Base-by-base conservation (phyloP, 2,113 vertebrate species). In the Cyanoderma ruficeps region DNA sequence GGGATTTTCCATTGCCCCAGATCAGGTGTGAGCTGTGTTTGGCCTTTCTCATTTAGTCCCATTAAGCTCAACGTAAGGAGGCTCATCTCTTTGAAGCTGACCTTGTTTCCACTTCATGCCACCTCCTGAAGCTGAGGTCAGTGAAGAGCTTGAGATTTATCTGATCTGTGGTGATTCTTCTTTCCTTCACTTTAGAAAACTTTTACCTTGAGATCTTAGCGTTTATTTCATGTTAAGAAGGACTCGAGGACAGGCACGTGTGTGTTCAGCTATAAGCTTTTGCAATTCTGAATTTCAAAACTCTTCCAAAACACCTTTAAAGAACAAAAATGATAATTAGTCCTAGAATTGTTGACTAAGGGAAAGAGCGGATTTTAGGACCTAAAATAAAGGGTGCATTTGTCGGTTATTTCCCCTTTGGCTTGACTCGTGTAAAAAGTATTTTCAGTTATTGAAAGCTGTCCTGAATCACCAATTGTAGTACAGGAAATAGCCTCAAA, bases 211-310 rank as follows among this genome's bases (percentile, higher is more conserved):
- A 86, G 30, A 30, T 63, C 47, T 56, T 85, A 35, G 11, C 0
- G 0, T 65, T 89, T 88, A 24, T 65, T 76, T 80, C n/a, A 49
- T 61, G 41, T 27, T 49, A 82, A 55, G 41, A 80, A 57, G 0
- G 0, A 91, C 25, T 44, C n/a, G 11, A 13, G 14, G 2, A 2
- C 30, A 60, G 47, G 49, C 18, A 49, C 8, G 1, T 3, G 6
- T 53, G 8, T 22, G 28, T 61, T 74, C 64, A 63, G 22, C 63
- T 76, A 30, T 18, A 56, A 47, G 21, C 52, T 31, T 60, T 90
- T 52, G 23, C 70, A 83, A 83, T 69, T 52, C 59, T 89, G 37
- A 61, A 33, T 72, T 86, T 57, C 76, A 76, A 77, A 92, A 59
- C 24, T 75, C 60, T 65, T 77, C 39, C 28, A 27, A 81, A 87